phyloP scores from a whole-genome alignment of 2,113 vertebrate genomes.

The Podarcis raffonei region DNA sequence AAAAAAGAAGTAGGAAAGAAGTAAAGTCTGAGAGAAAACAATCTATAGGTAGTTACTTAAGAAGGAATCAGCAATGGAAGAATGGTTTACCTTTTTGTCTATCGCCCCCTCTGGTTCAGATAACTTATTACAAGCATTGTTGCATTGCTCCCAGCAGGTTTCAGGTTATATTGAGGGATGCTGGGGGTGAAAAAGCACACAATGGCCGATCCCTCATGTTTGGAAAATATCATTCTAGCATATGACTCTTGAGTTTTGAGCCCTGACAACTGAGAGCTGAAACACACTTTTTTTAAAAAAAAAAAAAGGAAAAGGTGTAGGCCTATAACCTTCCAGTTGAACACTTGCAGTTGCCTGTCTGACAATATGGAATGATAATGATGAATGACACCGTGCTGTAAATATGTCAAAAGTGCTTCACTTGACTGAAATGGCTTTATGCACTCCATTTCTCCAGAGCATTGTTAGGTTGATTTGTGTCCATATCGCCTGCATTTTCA shows the following conservation, averaged over 20 bases:
- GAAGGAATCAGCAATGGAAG: too few species aligned
- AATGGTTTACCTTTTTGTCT: too few species aligned
- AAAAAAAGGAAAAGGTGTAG: not conserved
- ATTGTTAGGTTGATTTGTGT: conserved; percentile 26
- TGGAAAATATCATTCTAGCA: not conserved
- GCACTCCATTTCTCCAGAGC: not conserved
- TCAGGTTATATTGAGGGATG: not conserved
- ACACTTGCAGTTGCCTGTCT: not conserved
- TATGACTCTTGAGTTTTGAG: not conserved
- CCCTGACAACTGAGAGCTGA: not conserved
- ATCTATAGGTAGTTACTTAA: too few species aligned
- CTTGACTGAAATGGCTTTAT: not conserved
- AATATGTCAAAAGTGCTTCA: not conserved
- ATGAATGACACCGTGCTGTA: not conserved
- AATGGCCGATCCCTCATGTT: not conserved
- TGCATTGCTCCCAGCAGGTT: not conserved
- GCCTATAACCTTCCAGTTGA: not conserved
- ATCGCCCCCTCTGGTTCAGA: too few species aligned
- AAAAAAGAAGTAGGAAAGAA: too few species aligned
- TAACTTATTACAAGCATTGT: too few species aligned
- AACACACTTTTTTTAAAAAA: not conserved
- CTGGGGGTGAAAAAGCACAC: not conserved
- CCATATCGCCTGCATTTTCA: conserved; percentile 1
- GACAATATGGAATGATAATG: not conserved
- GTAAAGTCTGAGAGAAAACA: too few species aligned